Base-by-base conservation (phyloP, 1,140 invertebrate species). In the Pogonognathellus flavescens region DNA sequence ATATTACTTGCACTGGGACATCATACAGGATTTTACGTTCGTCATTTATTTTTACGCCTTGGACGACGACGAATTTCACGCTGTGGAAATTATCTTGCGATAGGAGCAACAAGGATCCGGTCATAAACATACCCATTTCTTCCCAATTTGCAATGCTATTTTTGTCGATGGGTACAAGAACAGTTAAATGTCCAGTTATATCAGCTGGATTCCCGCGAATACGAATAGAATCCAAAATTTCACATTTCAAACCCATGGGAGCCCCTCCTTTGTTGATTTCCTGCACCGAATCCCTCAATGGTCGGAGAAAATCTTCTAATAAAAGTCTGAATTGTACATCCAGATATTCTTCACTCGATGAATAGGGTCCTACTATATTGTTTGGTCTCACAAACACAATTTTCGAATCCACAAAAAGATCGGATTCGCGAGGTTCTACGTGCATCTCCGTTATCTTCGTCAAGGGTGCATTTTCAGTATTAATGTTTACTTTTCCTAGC, bases 41-140 rank as follows among this genome's bases (percentile, higher is more conserved):
- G 22, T 3, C 7, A 6, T 1, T 84, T 25, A 11, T 57, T n/a
- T 14, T 87, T 80, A 60, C 94, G 91, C 59, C 94, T 8, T 91
- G 89, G 22, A 96, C 93, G 0, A 92, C 93, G 20, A 93, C 95
- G 88, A 95, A 93, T 53, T 94, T 90, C 50, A 95, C 91, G 50
- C 92, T 92, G 31, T 92, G 90, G 90, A 96, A 96, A 76, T 94
- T 91, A 89, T 95, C 93, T 10, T 87, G 91, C 1, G 94, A 94
- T 25, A 97, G 92, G 84, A 94, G 93, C 0, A 96, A 88, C 18
- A 96, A 90, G 0, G 94, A 94, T 0, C 95, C 95, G 90, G 11
- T 66, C 62, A 66, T 25, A 13, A 66, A 66, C 9, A 66, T 22
- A 6, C 14, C 25, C 0, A 20, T 14, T 11, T 66, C 62, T 25